A percentile compares a stretch with the other conserved stretches of the same genome.
These are phyloP conservation scores for Mya arenaria DNA, from an alignment of 1,140 invertebrate genomes.

Conservation along the genomic window DNA sequence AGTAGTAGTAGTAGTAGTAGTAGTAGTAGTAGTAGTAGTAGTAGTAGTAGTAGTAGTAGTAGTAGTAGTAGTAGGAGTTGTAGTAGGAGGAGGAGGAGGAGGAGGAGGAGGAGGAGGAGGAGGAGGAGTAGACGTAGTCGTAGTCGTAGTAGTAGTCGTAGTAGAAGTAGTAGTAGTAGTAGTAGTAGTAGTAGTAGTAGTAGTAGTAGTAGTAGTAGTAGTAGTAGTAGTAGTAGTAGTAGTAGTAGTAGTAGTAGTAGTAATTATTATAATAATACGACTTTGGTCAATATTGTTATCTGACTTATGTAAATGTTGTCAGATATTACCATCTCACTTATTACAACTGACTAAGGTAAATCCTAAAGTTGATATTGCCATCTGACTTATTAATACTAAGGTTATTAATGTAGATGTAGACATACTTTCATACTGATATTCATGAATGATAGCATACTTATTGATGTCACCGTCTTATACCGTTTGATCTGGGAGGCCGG, in stretches of 20 bases:
- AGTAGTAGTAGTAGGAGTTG: slow-evolving; percentile 44
- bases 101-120: not conserved
- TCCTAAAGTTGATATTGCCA: too few relatives aligned
- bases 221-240: not conserved
- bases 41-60: slow-evolving; percentile 39
- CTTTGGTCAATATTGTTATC: not conserved
- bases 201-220: not conserved
- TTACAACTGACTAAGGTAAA: not conserved
- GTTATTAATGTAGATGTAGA: too few relatives aligned
- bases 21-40: slow-evolving; percentile 32
- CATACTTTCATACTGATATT: too few relatives aligned
- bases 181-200: not conserved
- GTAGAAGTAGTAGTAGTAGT: not conserved
- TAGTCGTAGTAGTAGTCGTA: not conserved
- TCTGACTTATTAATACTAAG: too few relatives aligned
- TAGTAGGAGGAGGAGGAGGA: slow-evolving; percentile 11
- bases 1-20: slow-evolving; percentile 32
- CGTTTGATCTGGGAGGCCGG: too few relatives aligned
- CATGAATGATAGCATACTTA: too few relatives aligned
- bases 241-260: not conserved
- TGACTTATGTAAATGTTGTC: not conserved
- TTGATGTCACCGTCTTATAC: too few relatives aligned
- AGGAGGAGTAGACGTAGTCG: slow-evolving; percentile 18
- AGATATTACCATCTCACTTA: not conserved
- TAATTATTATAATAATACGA: not conserved